Evolutionary conservation across 2,113 vertebrate genomes (phyloP).

Genomic region (Otolemur garnettii): DNA sequence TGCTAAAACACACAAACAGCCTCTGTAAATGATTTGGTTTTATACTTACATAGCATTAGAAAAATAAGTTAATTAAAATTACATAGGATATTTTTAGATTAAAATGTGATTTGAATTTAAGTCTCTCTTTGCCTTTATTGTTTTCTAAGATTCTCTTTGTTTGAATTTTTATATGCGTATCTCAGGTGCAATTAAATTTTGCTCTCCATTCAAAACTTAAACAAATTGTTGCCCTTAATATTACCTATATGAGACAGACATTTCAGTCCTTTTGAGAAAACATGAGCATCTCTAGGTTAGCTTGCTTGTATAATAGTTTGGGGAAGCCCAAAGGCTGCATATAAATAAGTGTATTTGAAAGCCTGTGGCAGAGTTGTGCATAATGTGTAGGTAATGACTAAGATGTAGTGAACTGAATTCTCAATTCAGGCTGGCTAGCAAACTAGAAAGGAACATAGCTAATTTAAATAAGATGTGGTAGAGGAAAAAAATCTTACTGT

Average conservation of each 20-base stretch:
- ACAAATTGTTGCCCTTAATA: constrained; percentile 64
- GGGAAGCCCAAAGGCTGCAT: constrained; percentile 74
- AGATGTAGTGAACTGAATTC: constrained; percentile 65
- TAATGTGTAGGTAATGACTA: constrained; percentile 67
- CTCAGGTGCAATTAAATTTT: constrained; percentile 15
- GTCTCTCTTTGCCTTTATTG: constrained; percentile 20
- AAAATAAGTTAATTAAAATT: constrained; percentile 57
- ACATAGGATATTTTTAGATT: not conserved
- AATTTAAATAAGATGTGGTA: constrained; percentile 69
- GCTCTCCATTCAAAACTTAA: constrained; percentile 58
- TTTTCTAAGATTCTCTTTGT: constrained; percentile 32
- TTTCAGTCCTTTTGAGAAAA: constrained; percentile 53
- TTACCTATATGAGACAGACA: constrained; percentile 17
- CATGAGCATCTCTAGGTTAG: constrained; percentile 58
- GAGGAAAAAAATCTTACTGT: constrained; percentile 3
- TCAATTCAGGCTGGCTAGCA: constrained; percentile 61
- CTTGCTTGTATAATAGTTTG: constrained; percentile 66
- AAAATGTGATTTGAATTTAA: constrained; percentile 36
- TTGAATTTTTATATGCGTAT: constrained; percentile 41
- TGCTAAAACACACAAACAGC: constrained; percentile 35
- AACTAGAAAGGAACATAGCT: constrained; percentile 45
- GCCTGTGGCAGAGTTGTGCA: constrained; percentile 18
- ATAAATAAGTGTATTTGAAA: constrained; percentile 77
- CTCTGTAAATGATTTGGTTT: constrained; percentile 23
- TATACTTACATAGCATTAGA: not conserved